Conservation (phyloP, 2,797 vertebrate genomes). For the Chaetodon trifasciatus region DNA sequence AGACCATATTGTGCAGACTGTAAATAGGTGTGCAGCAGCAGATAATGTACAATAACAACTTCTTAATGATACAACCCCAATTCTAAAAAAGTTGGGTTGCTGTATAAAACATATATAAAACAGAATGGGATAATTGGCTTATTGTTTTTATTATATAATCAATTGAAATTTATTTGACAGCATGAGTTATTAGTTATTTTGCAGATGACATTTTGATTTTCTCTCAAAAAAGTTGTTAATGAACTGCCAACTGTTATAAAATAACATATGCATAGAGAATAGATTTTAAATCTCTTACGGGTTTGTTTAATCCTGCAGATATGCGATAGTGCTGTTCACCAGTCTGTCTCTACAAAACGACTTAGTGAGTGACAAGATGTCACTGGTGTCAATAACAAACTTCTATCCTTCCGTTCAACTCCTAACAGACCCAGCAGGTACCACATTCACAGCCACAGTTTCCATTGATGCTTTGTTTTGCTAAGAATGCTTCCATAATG, state of each 20-base stretch:
- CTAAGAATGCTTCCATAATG: background rate
- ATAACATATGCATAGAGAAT: background rate
- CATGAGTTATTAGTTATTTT: no score
- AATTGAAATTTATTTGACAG: no score
- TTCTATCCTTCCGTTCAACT: accelerated
- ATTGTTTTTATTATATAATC: no score
- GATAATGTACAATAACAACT: background rate
- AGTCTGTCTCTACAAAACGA: accelerated
- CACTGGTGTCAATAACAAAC: constrained; percentile 44
- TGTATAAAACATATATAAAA: no score
- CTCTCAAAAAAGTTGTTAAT: no score
- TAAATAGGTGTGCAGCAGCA: background rate
- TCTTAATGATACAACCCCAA: background rate
- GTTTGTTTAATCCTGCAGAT: constrained; percentile 68
- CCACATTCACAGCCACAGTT: background rate
- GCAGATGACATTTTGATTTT: no score
- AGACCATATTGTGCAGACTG: background rate
- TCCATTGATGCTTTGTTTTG: background rate
- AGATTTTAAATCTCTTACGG: background rate
- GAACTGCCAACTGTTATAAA: background rate
- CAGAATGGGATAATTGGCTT: no score
- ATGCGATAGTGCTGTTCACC: constrained; percentile 80
- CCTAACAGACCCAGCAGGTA: constrained; percentile 74
- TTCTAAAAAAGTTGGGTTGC: no score
- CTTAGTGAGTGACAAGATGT: background rate